Conservation (phyloP, 2,797 vertebrate genomes). For the Betta splendens region DNA sequence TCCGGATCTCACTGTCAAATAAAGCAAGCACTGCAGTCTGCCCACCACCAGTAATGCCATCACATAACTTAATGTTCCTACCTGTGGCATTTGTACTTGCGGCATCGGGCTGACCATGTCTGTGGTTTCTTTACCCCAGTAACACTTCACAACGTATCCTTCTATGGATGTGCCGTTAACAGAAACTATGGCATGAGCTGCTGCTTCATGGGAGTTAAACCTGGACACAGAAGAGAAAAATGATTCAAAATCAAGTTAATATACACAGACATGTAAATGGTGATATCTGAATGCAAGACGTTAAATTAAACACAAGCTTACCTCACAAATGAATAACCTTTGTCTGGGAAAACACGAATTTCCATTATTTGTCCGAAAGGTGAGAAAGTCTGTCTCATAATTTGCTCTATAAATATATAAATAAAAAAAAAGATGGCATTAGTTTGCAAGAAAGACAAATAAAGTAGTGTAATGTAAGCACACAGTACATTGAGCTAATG, state of each 20-base stretch:
- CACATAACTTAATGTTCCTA: slow-evolving; percentile 36
- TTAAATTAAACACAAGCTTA: slow-evolving; percentile 61
- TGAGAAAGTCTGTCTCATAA: slow-evolving; percentile 98
- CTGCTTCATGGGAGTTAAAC: slow-evolving; percentile 94
- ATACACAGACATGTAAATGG: neutral
- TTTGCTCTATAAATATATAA: slow-evolving; percentile 88
- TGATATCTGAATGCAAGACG: neutral
- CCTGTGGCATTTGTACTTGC: slow-evolving; percentile 86
- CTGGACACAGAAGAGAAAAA: slow-evolving; percentile 50
- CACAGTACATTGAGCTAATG: no score
- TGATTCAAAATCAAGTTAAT: neutral
- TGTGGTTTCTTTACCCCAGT: slow-evolving; percentile 96
- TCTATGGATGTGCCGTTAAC: slow-evolving; percentile 95
- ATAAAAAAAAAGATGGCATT: no score
- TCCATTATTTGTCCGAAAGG: slow-evolving; percentile 98
- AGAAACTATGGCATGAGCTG: slow-evolving; percentile 96
- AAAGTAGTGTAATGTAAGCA: no score
- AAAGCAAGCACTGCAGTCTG: neutral
- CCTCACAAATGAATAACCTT: slow-evolving; percentile 98
- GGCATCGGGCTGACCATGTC: slow-evolving; percentile 91
- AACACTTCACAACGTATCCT: slow-evolving; percentile 94
- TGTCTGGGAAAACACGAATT: slow-evolving; percentile 96
- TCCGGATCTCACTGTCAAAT: neutral
- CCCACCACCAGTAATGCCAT: neutral
- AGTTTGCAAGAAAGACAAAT: no score